Evolutionary conservation across 2,113 vertebrate genomes (phyloP).

Genomic region (Muntiacus reevesi): DNA sequence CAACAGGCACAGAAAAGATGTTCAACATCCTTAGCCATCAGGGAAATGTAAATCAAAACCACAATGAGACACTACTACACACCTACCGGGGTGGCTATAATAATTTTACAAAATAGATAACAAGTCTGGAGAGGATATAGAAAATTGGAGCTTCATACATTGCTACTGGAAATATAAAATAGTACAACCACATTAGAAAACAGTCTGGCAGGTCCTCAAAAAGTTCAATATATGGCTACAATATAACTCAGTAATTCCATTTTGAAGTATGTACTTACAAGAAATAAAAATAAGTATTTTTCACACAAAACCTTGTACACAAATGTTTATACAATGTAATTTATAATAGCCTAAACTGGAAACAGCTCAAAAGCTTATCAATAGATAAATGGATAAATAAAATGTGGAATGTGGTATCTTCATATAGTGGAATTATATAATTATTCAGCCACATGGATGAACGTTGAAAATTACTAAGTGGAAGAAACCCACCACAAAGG

Average conservation of each 20-base stretch:
- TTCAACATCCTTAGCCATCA: background rate
- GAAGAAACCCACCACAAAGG: background rate
- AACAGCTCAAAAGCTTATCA: background rate
- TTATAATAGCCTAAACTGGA: background rate
- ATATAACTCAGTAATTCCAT: background rate
- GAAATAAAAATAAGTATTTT: background rate
- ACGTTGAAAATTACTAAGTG: background rate
- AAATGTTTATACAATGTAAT: background rate
- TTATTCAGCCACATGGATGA: background rate
- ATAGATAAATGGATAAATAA: background rate
- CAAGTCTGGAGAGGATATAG: background rate
- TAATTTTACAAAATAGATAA: background rate
- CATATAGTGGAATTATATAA: background rate
- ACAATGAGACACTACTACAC: background rate
- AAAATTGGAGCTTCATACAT: background rate
- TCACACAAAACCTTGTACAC: background rate
- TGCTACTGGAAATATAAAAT: background rate
- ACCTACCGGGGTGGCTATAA: background rate
- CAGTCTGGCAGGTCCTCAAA: background rate
- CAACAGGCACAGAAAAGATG: background rate
- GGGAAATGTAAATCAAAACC: background rate
- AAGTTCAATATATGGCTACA: background rate
- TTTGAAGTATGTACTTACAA: background rate
- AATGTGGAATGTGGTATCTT: background rate
- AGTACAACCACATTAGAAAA: background rate